Evolutionary conservation across 2,797 vertebrate genomes (phyloP).

Genomic region (Melopsittacus undulatus): DNA sequence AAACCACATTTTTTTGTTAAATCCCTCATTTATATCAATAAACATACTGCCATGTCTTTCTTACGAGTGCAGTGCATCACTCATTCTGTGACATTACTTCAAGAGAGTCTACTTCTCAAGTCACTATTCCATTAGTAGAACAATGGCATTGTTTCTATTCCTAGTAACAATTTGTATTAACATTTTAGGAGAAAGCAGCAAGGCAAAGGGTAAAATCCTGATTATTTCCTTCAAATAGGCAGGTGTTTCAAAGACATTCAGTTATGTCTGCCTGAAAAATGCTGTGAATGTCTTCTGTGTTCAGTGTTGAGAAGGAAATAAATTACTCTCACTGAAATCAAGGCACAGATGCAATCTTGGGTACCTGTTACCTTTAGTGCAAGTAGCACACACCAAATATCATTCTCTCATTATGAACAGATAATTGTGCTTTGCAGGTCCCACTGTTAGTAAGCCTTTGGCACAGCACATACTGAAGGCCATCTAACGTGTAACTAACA

Average conservation of each 20-base stretch:
- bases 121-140: background rate
- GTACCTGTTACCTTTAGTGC: background rate
- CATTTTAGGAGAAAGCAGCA: background rate
- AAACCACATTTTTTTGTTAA: background rate
- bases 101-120: background rate
- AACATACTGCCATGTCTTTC: background rate
- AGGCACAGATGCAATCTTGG: background rate
- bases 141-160: background rate
- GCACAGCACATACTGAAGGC: background rate
- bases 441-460: background rate
- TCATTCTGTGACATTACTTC: background rate
- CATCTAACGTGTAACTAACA: background rate
- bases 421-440: background rate
- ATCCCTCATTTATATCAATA: background rate
- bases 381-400: background rate
- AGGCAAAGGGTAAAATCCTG: background rate
- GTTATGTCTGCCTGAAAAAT: background rate
- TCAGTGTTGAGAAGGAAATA: background rate
- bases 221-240: background rate
- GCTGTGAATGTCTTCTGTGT: background rate
- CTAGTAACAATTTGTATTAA: background rate
- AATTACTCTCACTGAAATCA: background rate
- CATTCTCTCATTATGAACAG: background rate
- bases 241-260: background rate
- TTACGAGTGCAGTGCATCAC: background rate